Evolutionary conservation across 2,888 invertebrate genomes (phyloP), one percentile per base, ranked within the genome.

Genomic region (Notocelia uddmanniana): DNA sequence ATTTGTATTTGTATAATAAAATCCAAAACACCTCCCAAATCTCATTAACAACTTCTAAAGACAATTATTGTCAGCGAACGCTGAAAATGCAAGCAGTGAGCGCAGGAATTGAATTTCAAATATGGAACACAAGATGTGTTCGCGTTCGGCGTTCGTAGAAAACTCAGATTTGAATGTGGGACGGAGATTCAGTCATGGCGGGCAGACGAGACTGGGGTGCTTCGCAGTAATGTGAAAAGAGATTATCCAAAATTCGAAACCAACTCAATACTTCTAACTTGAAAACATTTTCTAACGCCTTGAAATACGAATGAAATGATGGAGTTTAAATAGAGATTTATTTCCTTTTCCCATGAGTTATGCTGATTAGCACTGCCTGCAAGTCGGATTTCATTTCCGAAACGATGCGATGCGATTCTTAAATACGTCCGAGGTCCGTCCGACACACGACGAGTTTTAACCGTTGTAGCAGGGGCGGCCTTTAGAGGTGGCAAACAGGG

Each of bases 131-230:
- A 83, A 81, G 81, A 79, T 75, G 80, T 78, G 76, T 18, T 19
- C 75, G 75, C 77, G 76, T 78, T 80, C 79, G 75, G 74, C 76
- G 78, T 80, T 80, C 78, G 79, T 77, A 79, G 82, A 82, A 86
- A 87, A 88, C 81, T 88, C 85, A 84, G 85, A 88, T 88, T 87
- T 85, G 85, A 89, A 89, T 85, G 84, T 86, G 82, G 84, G 83
- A 85, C 84, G 82, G 78, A 80, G 81, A 86, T 88, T 87, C 79
- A 82, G 80, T 82, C 84, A 83, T 80, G 86, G 83, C 79, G 82
- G 76, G 76, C 77, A 77, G 78, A 78, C 77, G 80, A 80, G 15
- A 19, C 50, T 11, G 3, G 31, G 34, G 64, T 23, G 5, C 31
- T n/a, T 64, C 34, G 37, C 52, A 37, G 52, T 64, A 54, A 64